These are phyloP conservation scores for Orcinus orca DNA, from an alignment of 2,113 vertebrate genomes.

Conservation along the genomic window DNA sequence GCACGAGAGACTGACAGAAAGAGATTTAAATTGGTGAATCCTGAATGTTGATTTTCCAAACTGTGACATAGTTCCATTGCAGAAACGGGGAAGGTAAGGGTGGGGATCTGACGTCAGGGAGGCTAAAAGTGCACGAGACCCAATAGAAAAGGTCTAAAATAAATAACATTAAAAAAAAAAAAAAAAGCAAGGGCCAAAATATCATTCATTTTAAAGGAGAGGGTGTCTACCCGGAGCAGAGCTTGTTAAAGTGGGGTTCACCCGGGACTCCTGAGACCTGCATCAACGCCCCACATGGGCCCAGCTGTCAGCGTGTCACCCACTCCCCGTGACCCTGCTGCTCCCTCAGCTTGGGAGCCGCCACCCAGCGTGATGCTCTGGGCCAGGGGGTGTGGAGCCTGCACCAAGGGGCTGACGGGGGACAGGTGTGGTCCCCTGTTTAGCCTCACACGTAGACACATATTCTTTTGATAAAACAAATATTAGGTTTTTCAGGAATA, in stretches of 20 bases:
- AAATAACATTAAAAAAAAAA: rapidly evolving
- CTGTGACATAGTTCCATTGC: too few species aligned
- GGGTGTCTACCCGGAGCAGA: rapidly evolving
- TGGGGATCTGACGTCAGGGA: rapidly evolving
- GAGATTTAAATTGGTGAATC: rapidly evolving
- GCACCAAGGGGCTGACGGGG: rapidly evolving
- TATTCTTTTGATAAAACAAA: background rate
- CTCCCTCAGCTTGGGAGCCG: rapidly evolving
- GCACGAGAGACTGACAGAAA: background rate
- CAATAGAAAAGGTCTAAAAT: background rate
- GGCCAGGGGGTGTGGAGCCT: rapidly evolving
- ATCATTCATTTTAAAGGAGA: background rate
- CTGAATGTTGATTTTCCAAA: background rate
- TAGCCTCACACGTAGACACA: background rate
- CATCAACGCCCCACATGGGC: rapidly evolving
- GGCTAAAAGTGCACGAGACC: background rate
- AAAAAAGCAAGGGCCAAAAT: background rate
- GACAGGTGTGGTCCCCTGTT: rapidly evolving
- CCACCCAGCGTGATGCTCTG: rapidly evolving
- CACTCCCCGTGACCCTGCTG: rapidly evolving
- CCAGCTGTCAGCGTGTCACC: rapidly evolving
- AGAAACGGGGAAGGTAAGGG: background rate
- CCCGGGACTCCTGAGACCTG: background rate
- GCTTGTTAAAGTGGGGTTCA: rapidly evolving
- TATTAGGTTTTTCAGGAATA: background rate